Evolutionary conservation across 2,797 vertebrate genomes (phyloP), one percentile per base, ranked within the genome.

Genomic region (Myotis myotis): DNA sequence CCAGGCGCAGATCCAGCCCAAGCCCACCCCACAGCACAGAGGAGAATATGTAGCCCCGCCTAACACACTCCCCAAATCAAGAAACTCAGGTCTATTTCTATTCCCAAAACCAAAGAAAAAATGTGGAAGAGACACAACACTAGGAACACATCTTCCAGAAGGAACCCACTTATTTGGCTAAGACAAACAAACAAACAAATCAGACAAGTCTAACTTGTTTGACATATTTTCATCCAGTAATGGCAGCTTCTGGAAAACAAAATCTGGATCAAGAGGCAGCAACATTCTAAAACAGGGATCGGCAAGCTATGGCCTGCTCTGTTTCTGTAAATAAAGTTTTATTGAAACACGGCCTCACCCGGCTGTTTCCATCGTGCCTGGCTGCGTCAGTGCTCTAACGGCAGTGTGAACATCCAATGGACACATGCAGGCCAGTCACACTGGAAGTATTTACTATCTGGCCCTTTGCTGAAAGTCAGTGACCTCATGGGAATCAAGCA

Each of bases 291-390:
- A 80, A 38, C 28, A 75, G 22, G n/a, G 28, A 28, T 22, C 19
- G 8, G 51, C 12, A 23, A 64, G 12, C 2, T 3, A 8, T 0
- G 0, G 36, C 22, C 62, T 1, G 10, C 20, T 4, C 16, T 4
- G 25, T 4, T 81, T 71, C 74, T 25, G 2, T 28, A 62, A 15
- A 33, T 12, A 15, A 28, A 55, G 44, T 41, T 53, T 70, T 57
- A 70, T 0, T 23, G 20, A 44, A 22, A 57, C 15, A 10, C 1
- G 0, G 47, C n/a, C 38, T 8, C 4, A 1, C 25, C 60, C 71
- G 8, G 19, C 1, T 5, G 25, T 6, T 47, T n/a, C 4, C 2
- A 0, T 5, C 11, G 10, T 0, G 10, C 38, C 76, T 36, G 49
- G n/a, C 38, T 57, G 36, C 76, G 17, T 49, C 57, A 3, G 68